Evolutionary conservation across 92 coral and sea anemone genomes (phyloP), one percentile per base, ranked within the genome.

Genomic region (Zoanthus sansibaricus): DNA sequence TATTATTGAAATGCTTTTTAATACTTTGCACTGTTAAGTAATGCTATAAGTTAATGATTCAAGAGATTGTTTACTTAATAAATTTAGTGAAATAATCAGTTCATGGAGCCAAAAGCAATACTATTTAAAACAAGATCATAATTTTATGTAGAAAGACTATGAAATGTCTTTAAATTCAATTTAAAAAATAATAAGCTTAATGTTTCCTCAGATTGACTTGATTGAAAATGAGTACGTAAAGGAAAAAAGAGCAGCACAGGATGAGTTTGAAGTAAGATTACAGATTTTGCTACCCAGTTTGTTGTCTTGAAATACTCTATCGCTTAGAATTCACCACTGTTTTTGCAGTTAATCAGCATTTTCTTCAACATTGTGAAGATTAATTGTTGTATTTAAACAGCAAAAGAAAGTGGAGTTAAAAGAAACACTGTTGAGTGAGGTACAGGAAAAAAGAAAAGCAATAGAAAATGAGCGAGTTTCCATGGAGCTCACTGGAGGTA

Each of bases 401-500:
- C 95, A 88, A 88, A 97, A 97, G 92, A 95, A 97, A 83, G 71
- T 97, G 75, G 99, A 97, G 75, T 87, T 97, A 70, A 97, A 97
- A 76, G 98, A 97, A 76, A 95, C 99, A 78, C 92, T 97, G 59
- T 68, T 97, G 25, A 92, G 88, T 76, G 98, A 95, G 49, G 89
- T 97, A 7, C 96, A 95, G 76, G 98, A 95, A 78, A 95, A 97
- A 88, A 95, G 93, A 76, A 97, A 93, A 87, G 88, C 95, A 14
- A 93, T 97, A 25, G 99, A 95, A 87, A 86, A 90, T 33, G 99
- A 97, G 77, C 92, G 98, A 76, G 73, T 92, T 20, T 95, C 99
- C 44, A 97, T 97, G 99, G 99, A 97, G 71, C 93, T 97, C 9
- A 97, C 99, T 7, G 98, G 98, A 93, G 99, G 99, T 97, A 55